Evolutionary conservation across 2,797 vertebrate genomes (phyloP), one percentile per base, ranked within the genome.

Genomic region (Tangara arthus): DNA sequence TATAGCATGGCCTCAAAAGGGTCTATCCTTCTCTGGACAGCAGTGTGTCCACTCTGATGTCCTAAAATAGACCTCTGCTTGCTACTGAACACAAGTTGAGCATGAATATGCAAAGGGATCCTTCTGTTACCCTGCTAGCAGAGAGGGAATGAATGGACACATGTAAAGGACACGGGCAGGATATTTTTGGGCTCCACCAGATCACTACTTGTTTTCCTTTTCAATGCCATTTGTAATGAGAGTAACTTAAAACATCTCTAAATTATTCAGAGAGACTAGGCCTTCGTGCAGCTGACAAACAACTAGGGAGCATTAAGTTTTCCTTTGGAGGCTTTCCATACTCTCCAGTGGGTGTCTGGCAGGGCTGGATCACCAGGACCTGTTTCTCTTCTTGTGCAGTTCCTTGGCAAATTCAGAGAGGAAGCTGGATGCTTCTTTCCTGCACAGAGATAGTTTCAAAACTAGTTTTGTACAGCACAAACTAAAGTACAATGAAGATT

Each of bases 211-310:
- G 17, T 56, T 88, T 88, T 34, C 27, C 19, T 91, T 82, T 83
- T 46, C 66, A 78, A 76, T 30, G 44, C 57, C 50, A 24, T 72
- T 90, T 72, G 34, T 77, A 83, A 18, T 2, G 12, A 70, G 7
- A 76, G 89, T 53, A 95, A 93, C 49, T 73, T 90, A 59, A 89
- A 91, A 49, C 66, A 42, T 39, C 57, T 86, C 63, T 96, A 42
- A 93, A 94, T 92, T 81, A 94, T 95, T 88, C 32, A 91, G 23
- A 16, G 65, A 71, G 39, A 30, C 13, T 12, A 69, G 77, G 71
- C 41, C 41, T 93, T 64, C 39, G 17, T 3, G 7, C 47, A 90
- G 52, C 82, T 76, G 56, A 44, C 42, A 50, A 78, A 47, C n/a
- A 82, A 15, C 15, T 4, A 27, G 78, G 44, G 47, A 94, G 47